phyloP scores from a whole-genome alignment of 2,888 invertebrate genomes.

The Itoplectis maculator region DNA sequence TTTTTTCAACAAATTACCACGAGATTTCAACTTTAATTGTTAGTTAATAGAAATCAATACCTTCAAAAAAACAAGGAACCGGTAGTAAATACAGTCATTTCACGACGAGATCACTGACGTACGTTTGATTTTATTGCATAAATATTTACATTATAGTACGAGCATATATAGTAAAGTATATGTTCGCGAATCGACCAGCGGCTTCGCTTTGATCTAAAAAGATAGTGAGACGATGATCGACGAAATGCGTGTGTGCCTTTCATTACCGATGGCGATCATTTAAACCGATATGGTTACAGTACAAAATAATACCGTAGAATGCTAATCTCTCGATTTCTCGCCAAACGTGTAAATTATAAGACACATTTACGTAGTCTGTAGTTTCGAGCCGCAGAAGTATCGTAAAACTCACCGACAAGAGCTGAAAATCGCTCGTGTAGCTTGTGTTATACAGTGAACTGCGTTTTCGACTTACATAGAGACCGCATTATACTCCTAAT shows the following conservation, averaged over 20 bases:
- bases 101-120: conserved; percentile 38
- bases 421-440: background rate
- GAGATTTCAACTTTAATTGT: background rate
- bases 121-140: conserved; percentile 67
- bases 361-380: background rate
- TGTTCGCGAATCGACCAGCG: conserved; percentile 7
- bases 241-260: conserved; percentile 4
- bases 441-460: background rate
- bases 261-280: conserved; percentile 39
- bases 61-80: background rate
- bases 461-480: background rate
- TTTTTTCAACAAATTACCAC: background rate
- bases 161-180: conserved; percentile 2
- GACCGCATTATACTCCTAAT: background rate
- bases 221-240: conserved; percentile 20
- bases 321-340: conserved; percentile 13
- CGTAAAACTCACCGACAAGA: background rate
- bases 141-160: conserved; percentile 61
- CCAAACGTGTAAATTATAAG: conserved; percentile 1
- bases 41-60: background rate
- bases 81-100: background rate
- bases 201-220: conserved; percentile 53
- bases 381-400: background rate
- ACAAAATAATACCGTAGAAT: background rate
- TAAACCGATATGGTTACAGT: conserved; percentile 19